phyloP scores from a whole-genome alignment of 2,888 invertebrate species.

The Tachina fera region DNA sequence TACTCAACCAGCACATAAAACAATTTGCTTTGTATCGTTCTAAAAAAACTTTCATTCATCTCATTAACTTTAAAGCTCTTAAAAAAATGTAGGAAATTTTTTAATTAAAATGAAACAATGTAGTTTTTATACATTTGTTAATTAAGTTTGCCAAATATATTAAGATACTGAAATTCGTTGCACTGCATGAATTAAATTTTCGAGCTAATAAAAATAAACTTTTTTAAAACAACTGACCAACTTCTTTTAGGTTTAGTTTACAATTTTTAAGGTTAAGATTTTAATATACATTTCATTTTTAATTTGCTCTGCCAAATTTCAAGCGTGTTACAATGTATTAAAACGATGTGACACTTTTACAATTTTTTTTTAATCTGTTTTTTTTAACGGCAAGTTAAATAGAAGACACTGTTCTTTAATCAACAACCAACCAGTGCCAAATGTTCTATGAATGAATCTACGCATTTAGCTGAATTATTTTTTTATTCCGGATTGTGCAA shows the following conservation, averaged over 20 bases:
- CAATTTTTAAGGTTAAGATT: neutral
- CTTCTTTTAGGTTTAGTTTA: conserved; percentile 19
- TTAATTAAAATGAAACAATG: conserved; percentile 18
- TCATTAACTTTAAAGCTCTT: neutral
- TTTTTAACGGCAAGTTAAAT: neutral
- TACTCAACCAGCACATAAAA: neutral
- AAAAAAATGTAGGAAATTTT: conserved; percentile 1
- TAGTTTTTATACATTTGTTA: conserved; percentile 15
- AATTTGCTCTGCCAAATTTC: conserved; percentile 30
- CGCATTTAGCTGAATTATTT: conserved; percentile 34
- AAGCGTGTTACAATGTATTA: conserved; percentile 14
- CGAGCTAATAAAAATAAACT: neutral
- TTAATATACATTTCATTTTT: conserved; percentile 9
- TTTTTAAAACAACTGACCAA: conserved; percentile 25
- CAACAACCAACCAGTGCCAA: neutral
- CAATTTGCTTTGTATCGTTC: neutral
- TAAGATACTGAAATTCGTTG: neutral
- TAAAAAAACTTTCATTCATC: conserved; percentile 8
- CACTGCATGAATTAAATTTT: conserved; percentile 15
- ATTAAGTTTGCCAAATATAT: conserved; percentile 38
- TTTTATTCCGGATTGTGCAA: conserved; percentile 55
- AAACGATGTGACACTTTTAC: conserved; percentile 9
- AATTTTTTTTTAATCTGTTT: neutral
- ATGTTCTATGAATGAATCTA: neutral
- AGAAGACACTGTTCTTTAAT: neutral